phyloP scores from a whole-genome alignment of 2,113 vertebrate genomes.

The Gymnorhina tibicen region DNA sequence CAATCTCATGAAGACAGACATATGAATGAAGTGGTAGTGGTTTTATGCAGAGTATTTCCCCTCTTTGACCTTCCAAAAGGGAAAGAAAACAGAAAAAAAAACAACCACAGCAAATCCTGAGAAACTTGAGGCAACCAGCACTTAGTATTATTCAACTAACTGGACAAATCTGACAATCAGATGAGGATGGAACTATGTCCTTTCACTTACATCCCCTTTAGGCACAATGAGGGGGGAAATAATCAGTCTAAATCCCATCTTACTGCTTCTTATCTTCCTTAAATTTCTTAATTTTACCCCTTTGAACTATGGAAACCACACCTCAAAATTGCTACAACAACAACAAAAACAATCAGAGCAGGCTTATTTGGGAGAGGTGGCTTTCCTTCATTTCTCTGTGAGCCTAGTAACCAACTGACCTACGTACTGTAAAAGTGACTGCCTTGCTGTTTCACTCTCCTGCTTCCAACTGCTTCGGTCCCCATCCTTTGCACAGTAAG shows the following conservation, averaged over 20 bases:
- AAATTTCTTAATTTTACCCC: neutral
- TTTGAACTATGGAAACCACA: neutral
- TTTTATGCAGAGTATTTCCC: neutral
- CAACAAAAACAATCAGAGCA: neutral
- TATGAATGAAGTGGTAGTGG: neutral
- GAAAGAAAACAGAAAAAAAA: neutral
- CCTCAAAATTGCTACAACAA: neutral
- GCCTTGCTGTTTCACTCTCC: neutral
- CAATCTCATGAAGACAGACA: neutral
- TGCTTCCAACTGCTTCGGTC: neutral
- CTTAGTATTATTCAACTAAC: neutral
- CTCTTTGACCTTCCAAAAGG: neutral
- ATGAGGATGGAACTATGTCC: neutral
- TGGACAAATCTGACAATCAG: neutral
- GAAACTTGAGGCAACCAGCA: neutral
- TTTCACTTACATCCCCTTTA: neutral
- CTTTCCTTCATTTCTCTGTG: neutral
- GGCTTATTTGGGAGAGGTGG: neutral
- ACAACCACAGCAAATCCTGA: rapidly evolving
- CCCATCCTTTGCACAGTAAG: neutral
- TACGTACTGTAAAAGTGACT: neutral
- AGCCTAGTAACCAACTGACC: neutral
- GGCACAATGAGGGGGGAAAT: neutral
- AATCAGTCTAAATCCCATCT: neutral
- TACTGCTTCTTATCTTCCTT: neutral